phyloP scores from a whole-genome alignment of 2,888 invertebrate species.

The Hymenopus coronatus region DNA sequence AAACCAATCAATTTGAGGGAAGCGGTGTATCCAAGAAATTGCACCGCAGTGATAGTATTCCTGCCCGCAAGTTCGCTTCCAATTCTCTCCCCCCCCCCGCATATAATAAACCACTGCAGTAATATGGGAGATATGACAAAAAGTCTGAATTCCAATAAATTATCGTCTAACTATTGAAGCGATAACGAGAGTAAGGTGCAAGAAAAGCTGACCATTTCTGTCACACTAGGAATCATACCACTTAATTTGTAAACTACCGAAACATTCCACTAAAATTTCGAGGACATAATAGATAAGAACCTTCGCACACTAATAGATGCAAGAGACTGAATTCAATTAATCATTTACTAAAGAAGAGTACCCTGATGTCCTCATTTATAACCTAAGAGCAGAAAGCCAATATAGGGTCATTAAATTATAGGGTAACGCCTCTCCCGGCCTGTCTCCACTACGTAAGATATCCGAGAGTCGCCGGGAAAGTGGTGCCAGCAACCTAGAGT shows the following conservation, averaged over 20 bases:
- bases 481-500: too few relatives aligned
- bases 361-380: too few relatives aligned
- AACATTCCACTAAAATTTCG: background rate
- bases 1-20: too few relatives aligned
- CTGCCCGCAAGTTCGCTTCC: background rate
- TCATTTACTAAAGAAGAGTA: background rate
- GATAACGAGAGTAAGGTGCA: background rate
- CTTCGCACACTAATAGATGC: background rate
- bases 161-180: background rate
- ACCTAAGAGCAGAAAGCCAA: too few relatives aligned
- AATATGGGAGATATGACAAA: background rate
- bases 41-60: background rate
- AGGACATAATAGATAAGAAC: background rate
- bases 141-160: background rate
- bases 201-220: background rate
- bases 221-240: background rate
- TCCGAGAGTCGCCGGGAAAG: too few relatives aligned
- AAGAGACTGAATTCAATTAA: background rate
- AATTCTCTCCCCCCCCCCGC: background rate
- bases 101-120: background rate
- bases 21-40: too few relatives aligned
- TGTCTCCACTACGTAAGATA: too few relatives aligned
- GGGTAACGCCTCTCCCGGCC: too few relatives aligned
- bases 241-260: background rate
- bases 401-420: too few relatives aligned